Base-by-base conservation (phyloP, 2,797 vertebrate genomes). In the Macropodus opercularis region DNA sequence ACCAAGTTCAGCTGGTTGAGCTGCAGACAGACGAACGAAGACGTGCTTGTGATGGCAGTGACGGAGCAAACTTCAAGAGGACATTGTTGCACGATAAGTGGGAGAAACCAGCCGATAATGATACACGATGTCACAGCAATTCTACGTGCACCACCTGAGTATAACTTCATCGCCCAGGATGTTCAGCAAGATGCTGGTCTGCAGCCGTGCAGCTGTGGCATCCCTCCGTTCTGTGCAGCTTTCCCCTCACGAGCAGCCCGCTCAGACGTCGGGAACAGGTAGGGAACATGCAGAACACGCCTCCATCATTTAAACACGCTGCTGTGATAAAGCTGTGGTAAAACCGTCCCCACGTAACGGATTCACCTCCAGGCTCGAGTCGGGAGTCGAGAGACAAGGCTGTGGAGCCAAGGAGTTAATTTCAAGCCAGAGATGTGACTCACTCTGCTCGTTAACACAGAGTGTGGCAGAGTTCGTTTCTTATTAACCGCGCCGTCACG, bases 51-150 rank as follows among this genome's bases (percentile, higher is more conserved):
- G 0, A 31, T 19, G 18, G 54, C 74, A 2, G 55, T 8, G 31
- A 10, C 32, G 0, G 92, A 93, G 18, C 90, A 79, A 67, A 12
- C 38, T 5, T 27, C 90, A 0, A 53, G 74, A 0, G 84, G 87
- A 53, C 91, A 84, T n/a, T 91, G 92, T 0, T 92, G 94, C 19
- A 87, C 93, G 36, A 93, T 95, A 49, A 91, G 88, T 0, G 85
- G 90, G 58, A 85, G 92, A 71, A 93, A 89, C 65, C 94, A 92
- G 22, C 91, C 93, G 1, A 91, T 93, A 11, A 84, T 91, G 42
- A 91, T 95, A 31, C 92, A 90, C 0, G 86, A 92, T 0, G 86
- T 91, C 39, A 88, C 92, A 0, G 86, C 93, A 51, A 88, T 94
- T 10, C 90, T 90, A 23, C 92, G 92, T 24, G 88, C 95, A 39